Base-by-base conservation (phyloP, 1,140 invertebrate genomes). In the Leptopilina boulardi region DNA sequence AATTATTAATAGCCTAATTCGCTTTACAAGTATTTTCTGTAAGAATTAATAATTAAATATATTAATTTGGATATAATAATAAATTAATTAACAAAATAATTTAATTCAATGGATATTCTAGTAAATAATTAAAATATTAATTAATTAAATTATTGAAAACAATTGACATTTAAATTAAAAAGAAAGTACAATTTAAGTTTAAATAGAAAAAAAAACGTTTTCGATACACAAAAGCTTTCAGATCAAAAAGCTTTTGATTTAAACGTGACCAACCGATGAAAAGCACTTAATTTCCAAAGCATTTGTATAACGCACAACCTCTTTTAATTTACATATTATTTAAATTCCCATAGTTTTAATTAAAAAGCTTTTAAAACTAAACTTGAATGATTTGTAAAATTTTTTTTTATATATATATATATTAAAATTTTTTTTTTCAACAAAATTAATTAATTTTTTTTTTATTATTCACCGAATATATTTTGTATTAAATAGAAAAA, bases 351-450 rank as follows among this genome's bases (percentile, higher is more conserved):
- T n/a, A 51, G 3, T 51, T 51, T 51, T 51, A 51, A 18, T 51
- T 51, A 51, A 51, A 51, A 51, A 18, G 47, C 47, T 51, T 51
- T 51, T 51, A 51, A 3, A 51, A 51, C 44, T n/a, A 51, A 51
- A 51, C n/a, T 18, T 51, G n/a, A 51, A 51, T 51, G n/a, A 18
- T 8, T 51, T 18, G 0, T n/a, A 51, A n/a, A 8, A 4, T 4
- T n/a, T 18, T 18, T 51, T 47, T 1, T 34, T 34, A 3, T 3
- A 34, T 34, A 3, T 34, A 2, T 6, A 34, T 3, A 34, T 34
- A 34, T 34, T 34, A 3, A 34, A 34, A 34, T 34, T 34, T 34
- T 34, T 38, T 4, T 38, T 38, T 38, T 4, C 34, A 38, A 38
- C 2, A 38, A 38, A 6, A 6, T 38, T 38, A 30, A 3, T 30